phyloP scores from a whole-genome alignment of 2,888 invertebrate genomes.

The Sturmia bella region DNA sequence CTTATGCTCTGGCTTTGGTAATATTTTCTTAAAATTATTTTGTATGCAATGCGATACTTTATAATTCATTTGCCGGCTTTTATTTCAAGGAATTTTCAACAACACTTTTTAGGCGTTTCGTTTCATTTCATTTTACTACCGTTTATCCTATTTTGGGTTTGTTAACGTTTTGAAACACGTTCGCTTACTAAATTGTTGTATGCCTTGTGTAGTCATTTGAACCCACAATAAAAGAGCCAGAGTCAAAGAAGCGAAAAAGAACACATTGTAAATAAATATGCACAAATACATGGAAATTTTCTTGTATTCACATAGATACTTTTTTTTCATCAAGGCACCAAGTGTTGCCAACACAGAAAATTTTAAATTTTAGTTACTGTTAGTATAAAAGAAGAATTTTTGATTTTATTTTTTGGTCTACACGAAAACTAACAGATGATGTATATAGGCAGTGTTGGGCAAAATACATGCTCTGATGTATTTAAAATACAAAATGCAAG shows the following conservation, averaged over 20 bases:
- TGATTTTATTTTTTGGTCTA: no score
- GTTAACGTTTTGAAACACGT: slow-evolving; percentile 68
- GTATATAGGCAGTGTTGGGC: no score
- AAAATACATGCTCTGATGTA: no score
- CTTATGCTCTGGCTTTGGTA: slow-evolving; percentile 35
- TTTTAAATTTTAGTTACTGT: no score
- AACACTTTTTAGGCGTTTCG: slow-evolving; percentile 7
- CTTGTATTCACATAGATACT: slow-evolving; percentile 43
- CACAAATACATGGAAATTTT: slow-evolving; percentile 25
- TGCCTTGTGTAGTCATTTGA: slow-evolving; percentile 61
- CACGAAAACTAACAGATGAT: no score
- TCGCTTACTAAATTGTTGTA: slow-evolving; percentile 63
- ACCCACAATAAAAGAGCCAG: slow-evolving; percentile 58
- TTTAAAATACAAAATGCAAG: no score
- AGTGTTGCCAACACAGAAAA: no score
- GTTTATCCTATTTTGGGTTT: slow-evolving; percentile 40
- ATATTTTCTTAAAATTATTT: slow-evolving; percentile 25
- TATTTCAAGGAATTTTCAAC: not conserved
- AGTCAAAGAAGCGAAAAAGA: slow-evolving; percentile 14
- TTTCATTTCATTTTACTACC: slow-evolving; percentile 34
- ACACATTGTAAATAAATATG: slow-evolving; percentile 28
- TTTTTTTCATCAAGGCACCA: slow-evolving; percentile 26
- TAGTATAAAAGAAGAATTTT: no score
- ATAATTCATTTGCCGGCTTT: slow-evolving; percentile 25
- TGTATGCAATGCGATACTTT: not conserved